phyloP scores from a whole-genome alignment of 2,113 vertebrate genomes.

The Mormoops blainvillei region DNA sequence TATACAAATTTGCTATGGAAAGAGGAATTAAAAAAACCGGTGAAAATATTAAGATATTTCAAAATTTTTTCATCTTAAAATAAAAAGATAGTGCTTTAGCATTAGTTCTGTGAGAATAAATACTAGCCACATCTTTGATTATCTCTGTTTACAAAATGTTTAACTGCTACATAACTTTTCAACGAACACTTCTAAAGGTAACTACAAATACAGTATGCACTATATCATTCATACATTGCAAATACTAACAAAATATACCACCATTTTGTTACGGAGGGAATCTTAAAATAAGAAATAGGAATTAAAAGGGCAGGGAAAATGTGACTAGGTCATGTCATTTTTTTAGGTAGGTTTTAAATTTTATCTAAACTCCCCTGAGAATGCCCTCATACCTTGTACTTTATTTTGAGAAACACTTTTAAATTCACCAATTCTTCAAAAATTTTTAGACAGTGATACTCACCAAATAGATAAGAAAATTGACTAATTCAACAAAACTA shows the following conservation, averaged over 20 bases:
- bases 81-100: not conserved
- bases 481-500: not conserved
- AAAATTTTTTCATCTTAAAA: not conserved
- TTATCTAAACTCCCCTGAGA: not conserved
- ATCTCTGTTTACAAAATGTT: not conserved
- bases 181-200: not conserved
- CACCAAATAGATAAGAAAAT: not conserved
- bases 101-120: not conserved
- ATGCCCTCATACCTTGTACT: not conserved
- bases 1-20: not conserved
- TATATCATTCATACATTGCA: not conserved
- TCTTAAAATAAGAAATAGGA: not conserved
- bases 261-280: not conserved
- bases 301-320: not conserved
- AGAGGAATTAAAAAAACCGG: not conserved
- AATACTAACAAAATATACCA: not conserved
- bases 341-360: not conserved
- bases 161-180: not conserved
- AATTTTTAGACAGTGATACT: not conserved
- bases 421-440: not conserved
- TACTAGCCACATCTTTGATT: not conserved
- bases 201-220: not conserved
- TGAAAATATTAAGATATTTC: not conserved
- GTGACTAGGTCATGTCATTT: not conserved
- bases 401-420: not conserved